Evolutionary conservation across 2,113 vertebrate genomes (phyloP), one percentile per base, ranked within the genome.

Genomic region (Mustela nigripes): DNA sequence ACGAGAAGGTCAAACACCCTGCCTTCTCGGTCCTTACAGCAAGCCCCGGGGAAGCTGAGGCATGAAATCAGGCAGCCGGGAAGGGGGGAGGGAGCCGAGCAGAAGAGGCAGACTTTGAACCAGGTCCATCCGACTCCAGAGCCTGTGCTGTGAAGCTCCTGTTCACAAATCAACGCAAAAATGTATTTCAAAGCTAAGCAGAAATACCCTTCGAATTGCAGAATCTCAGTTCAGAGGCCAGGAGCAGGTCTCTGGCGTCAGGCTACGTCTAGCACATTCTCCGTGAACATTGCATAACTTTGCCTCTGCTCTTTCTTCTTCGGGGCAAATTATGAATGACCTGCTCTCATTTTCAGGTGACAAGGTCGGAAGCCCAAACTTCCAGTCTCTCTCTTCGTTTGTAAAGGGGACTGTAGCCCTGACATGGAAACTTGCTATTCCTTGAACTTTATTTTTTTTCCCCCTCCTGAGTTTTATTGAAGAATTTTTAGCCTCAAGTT

Each of bases 401-500:
- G 90, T n/a, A 71, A 50, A 79, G 31, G 42, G 26, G 31, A 79
- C 18, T 24, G 1, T 39, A 65, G 45, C 85, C 36, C 11, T 45
- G 28, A n/a, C 42, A 1, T 79, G 39, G 26, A 4, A 67, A 62
- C 92, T 94, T 89, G 62, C 67, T 50, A 2, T 83, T 95, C 16
- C 42, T 56, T 24, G 92, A 95, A 93, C 96, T 89, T 91, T 39
- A 31, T 53, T 65, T 94, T 94, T 84, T 71, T 58, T 73, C 28
- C 58, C 65, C 1, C 73, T 87, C 76, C 90, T 92, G 92, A 94
- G 86, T 89, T 97, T 96, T 98, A 96, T 96, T 96, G 80, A 98
- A 96, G 96, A 96, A 96, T 97, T 96, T 97, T 98, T 95, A 97
- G 97, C 91, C 84, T 96, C 84, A 96, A 98, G 97, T 98, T 98